phyloP scores from a whole-genome alignment of 2,797 vertebrate genomes.

The Vespertilio murinus region DNA sequence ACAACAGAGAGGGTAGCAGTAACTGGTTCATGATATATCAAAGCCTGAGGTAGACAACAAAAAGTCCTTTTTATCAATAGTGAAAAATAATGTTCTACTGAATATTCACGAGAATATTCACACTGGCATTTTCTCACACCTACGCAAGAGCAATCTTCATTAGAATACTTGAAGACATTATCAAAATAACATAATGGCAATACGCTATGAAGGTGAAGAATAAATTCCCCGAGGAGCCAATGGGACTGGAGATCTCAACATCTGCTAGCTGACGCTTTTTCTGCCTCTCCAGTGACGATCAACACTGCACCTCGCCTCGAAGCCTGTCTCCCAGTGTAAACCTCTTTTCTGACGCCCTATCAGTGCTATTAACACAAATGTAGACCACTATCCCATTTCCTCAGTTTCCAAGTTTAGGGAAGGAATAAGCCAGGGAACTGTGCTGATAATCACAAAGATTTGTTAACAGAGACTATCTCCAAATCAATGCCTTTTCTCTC shows the following conservation, averaged over 20 bases:
- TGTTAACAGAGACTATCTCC: not conserved
- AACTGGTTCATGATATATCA: not conserved
- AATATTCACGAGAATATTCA: not conserved
- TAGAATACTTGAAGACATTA: not conserved
- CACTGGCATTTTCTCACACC: not conserved
- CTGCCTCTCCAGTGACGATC: not conserved
- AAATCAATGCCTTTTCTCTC: not conserved
- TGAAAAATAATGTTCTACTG: not conserved
- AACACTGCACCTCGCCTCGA: not conserved
- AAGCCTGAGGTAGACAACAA: constrained; percentile 27
- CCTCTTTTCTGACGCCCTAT: not conserved
- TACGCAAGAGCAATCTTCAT: not conserved
- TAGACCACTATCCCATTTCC: not conserved
- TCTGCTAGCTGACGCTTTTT: not conserved
- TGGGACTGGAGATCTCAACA: not conserved
- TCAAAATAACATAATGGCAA: not conserved
- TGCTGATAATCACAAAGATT: not conserved
- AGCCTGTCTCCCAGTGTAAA: not conserved
- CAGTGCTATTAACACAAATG: not conserved
- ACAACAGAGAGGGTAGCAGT: not conserved
- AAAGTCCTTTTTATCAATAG: not conserved
- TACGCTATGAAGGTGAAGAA: not conserved
- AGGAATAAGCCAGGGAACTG: not conserved
- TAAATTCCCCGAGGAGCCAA: not conserved
- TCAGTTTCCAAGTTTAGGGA: not conserved